Base-by-base conservation (phyloP, 2,888 invertebrate species). In the Catotricha subobsoleta region DNA sequence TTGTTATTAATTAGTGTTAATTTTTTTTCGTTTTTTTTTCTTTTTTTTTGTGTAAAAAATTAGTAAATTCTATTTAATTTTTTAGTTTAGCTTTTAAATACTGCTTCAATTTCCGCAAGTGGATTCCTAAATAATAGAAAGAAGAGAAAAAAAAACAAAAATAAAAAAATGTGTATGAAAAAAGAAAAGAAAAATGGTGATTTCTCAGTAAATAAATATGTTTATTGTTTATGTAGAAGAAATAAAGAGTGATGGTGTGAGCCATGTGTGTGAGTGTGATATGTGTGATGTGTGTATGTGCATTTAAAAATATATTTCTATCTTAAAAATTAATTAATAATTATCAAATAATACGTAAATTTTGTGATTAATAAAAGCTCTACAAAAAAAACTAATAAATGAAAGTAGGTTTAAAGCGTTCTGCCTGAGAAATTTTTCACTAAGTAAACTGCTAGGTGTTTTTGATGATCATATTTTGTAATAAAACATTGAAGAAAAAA, bases 41-140 rank as follows among this genome's bases (percentile, higher is more conserved):
- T n/a, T n/a, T n/a, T n/a, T n/a, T n/a, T n/a, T n/a, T n/a, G 18
- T 18, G 10, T 10, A 36, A 21, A 23, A 36, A 36, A 21, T 8
- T n/a, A 16, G n/a, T n/a, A n/a, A n/a, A n/a, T n/a, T n/a, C n/a
- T n/a, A n/a, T n/a, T n/a, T n/a, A n/a, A n/a, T n/a, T 27, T 15
- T 38, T 25, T 33, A 38, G 49, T 50, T 60, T 58, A 62, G 54
- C 55, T 56, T 59, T 52, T 59, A 59, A 63, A 59, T 54, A 61
- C 63, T 54, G 62, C 63, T 57, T 62, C 63, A 52, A 62, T 58
- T 61, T 61, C 60, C 50, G 57, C 60, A 48, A 62, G 54, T 54
- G 59, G 57, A 55, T 60, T 62, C 59, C 62, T 63, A 58, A 16
- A 38, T 19, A 38, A 38, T 16, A 28, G 25, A 13, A 12, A 23